Evolutionary conservation across 2,888 invertebrate genomes (phyloP).

Genomic region (Cerastoderma edule): DNA sequence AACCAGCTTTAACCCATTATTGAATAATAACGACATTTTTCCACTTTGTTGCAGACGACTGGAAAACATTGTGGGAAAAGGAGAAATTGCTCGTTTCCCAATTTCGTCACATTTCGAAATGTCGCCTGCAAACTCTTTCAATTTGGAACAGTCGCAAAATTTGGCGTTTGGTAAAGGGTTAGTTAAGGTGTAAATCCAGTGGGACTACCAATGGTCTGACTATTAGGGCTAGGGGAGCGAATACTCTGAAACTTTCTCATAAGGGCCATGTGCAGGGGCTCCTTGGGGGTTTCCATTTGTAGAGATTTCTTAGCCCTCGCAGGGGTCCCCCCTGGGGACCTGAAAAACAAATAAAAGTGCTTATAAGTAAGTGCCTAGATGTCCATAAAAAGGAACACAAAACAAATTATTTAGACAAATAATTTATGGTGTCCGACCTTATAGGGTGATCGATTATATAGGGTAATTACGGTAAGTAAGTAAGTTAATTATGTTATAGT

Average conservation of each 20-base stretch:
- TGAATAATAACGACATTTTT: too few species aligned
- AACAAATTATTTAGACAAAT: too few species aligned
- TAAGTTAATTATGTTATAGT: neutral
- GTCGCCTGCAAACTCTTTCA: too few species aligned
- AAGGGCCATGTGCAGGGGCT: conserved; percentile 74
- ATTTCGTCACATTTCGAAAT: neutral
- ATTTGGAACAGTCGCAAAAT: too few species aligned
- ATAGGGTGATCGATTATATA: too few species aligned
- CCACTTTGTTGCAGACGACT: too few species aligned
- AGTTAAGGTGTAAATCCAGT: conserved; percentile 60
- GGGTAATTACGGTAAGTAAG: too few species aligned
- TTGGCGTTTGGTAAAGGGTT: neutral
- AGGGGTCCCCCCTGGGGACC: conserved; percentile 76
- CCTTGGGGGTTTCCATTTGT: conserved; percentile 44
- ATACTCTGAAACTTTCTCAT: conserved; percentile 76
- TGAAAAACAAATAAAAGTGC: conserved; percentile 30
- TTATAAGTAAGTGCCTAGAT: neutral
- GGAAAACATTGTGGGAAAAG: conserved; percentile 18
- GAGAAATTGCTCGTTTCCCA: conserved; percentile 7
- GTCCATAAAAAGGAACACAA: too few species aligned
- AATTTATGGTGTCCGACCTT: too few species aligned
- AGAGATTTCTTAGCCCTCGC: conserved; percentile 34
- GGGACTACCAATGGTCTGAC: conserved; percentile 23
- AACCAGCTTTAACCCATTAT: too few species aligned
- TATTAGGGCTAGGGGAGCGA: conserved; percentile 72